Conservation (phyloP, 2,797 vertebrate genomes). For the Phyllotis vaccarum region DNA sequence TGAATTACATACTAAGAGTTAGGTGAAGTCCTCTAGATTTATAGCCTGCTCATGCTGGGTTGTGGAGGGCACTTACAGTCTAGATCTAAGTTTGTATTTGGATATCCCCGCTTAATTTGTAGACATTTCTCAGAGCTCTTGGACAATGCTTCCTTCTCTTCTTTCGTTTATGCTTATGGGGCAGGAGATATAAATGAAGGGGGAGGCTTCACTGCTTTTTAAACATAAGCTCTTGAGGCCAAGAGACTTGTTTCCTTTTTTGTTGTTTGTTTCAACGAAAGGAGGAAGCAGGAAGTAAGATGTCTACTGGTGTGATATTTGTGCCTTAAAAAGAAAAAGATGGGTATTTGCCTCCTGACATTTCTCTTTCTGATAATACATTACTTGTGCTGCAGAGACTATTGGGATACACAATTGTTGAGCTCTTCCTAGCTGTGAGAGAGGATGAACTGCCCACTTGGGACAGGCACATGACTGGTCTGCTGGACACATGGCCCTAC, state of each 20-base stretch:
- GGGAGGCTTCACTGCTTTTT: neutral
- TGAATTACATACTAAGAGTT: slow-evolving; percentile 4
- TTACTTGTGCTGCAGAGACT: slow-evolving; percentile 33
- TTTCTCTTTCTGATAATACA: slow-evolving; percentile 2
- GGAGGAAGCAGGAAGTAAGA: slow-evolving; percentile 28
- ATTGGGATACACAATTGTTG: neutral
- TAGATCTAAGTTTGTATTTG: neutral
- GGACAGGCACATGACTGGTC: slow-evolving; percentile 59
- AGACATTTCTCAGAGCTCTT: slow-evolving; percentile 22
- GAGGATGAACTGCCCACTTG: slow-evolving; percentile 35
- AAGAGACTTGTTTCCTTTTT: neutral
- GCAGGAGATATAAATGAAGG: neutral
- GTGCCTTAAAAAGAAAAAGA: slow-evolving; percentile 11
- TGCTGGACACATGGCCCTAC: slow-evolving; percentile 53
- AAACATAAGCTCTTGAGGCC: slow-evolving; percentile 41
- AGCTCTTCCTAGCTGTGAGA: slow-evolving; percentile 10
- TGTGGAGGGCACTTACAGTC: neutral
- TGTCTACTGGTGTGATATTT: slow-evolving; percentile 14
- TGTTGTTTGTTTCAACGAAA: neutral
- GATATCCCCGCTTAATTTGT: neutral
- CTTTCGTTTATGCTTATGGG: neutral
- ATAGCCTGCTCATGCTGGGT: neutral
- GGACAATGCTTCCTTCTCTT: neutral
- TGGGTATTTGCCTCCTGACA: neutral
- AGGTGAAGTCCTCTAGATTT: neutral